Base-by-base conservation (phyloP, 2,797 vertebrate genomes). In the Pipistrellus kuhlii region DNA sequence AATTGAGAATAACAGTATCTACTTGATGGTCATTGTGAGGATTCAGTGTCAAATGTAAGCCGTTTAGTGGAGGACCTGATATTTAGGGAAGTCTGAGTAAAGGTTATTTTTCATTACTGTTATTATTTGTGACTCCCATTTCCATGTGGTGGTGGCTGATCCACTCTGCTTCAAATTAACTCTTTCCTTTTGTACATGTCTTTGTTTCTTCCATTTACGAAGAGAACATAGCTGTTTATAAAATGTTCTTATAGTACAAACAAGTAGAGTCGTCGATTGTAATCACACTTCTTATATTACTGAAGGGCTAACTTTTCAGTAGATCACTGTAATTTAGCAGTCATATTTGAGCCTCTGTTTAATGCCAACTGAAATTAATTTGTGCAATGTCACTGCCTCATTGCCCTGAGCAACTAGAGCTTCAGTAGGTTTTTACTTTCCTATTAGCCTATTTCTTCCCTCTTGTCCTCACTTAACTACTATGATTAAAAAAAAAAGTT, bases 151-250 rank as follows among this genome's bases (percentile, higher is more conserved):
- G 46, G 51, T 55, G 57, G 68, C 46, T 27, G 41, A n/a, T 38
- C 14, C 59, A 9, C 53, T 71, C 93, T 23, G 93, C 77, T 90
- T 83, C 46, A n/a, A 10, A 57, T 35, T 8, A 44, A 20, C 32
- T 82, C 12, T 20, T 48, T 73, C 69, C 35, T 46, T 93, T 84
- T 75, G 20, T 83, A 51, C 91, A 73, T 89, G 17, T 55, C 57
- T 55, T 38, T 48, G 30, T 64, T 82, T 88, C 27, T 91, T 75
- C 64, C 71, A 48, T 57, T 94, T 90, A 71, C 20, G 64, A 62
- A 89, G 17, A 77, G 17, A 62, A 38, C 57, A 25, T 27, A 10
- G 78, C 55, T 85, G 11, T 76, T 89, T 75, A 21, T 73, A 57
- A 88, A 85, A 69, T 75, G 18, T 27, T 38, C 30, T 85, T 55